phyloP scores from a whole-genome alignment of 2,113 vertebrate genomes.

The Coturnix japonica region DNA sequence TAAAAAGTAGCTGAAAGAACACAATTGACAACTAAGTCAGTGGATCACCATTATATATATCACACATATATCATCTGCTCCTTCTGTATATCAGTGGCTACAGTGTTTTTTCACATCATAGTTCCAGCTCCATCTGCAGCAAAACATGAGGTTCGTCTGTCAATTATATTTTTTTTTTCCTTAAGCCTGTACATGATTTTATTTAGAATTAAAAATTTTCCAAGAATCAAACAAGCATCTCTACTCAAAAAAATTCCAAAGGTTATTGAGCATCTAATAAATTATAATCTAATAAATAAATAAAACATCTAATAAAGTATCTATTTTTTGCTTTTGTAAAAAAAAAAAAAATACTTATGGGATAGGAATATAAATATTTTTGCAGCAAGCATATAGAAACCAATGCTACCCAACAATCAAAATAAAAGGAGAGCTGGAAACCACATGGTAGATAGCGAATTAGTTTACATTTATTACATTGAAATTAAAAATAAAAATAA shows the following conservation, averaged over 20 bases:
- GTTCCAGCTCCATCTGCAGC: not conserved
- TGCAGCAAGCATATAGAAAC: not conserved
- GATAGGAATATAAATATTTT: not conserved
- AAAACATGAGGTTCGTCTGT: not conserved
- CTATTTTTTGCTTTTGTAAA: not conserved
- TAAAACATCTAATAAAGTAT: not conserved
- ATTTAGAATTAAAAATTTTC: not conserved
- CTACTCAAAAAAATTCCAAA: not conserved
- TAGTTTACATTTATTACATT: slow-evolving; percentile 30
- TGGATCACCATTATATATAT: rapidly evolving
- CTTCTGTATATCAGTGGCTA: not conserved
- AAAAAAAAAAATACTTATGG: not conserved
- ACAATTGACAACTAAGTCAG: not conserved
- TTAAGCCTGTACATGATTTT: not conserved
- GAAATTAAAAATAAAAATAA: slow-evolving; percentile 37
- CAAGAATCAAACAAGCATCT: not conserved
- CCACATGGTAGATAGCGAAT: not conserved
- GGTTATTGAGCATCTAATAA: not conserved
- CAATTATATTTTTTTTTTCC: not conserved
- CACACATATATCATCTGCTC: not conserved
- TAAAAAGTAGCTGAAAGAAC: not conserved
- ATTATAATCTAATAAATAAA: not conserved
- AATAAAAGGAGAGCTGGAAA: not conserved
- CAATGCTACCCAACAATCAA: not conserved
- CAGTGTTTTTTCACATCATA: not conserved